A percentile compares a stretch with the other conserved stretches of the same genome.
Conservation (phyloP, 2,113 vertebrate genomes). For the Sinocyclocheilus anophthalmus region DNA sequence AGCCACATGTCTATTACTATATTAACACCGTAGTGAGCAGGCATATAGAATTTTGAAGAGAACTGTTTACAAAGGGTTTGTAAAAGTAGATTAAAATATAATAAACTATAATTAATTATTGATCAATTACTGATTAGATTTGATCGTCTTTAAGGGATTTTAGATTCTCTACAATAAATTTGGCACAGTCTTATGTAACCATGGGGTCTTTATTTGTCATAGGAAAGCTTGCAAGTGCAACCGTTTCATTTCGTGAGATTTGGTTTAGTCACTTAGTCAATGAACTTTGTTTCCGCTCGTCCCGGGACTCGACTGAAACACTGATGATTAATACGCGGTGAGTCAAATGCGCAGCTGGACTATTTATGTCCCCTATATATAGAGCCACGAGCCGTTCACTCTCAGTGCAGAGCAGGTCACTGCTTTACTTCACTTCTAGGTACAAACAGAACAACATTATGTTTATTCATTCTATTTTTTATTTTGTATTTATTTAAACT, state of each 20-base stretch:
- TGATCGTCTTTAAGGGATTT: too few species aligned
- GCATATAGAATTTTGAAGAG: background rate
- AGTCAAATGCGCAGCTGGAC: slow-evolving; percentile 59
- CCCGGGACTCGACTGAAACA: slow-evolving; percentile 42
- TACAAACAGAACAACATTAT: too few species aligned
- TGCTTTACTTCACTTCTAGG: background rate
- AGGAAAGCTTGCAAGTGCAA: slow-evolving; percentile 25
- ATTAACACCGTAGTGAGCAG: background rate
- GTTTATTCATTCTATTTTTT: background rate
- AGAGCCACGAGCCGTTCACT: background rate
- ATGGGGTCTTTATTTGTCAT: slow-evolving; percentile 21
- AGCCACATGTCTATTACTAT: background rate
- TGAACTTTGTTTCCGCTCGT: slow-evolving; percentile 50
- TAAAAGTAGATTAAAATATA: background rate
- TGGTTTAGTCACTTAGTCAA: slow-evolving; percentile 56
- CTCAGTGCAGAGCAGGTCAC: background rate
- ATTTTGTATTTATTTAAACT: too few species aligned
- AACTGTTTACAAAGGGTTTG: background rate
- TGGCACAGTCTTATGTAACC: slow-evolving; percentile 20
- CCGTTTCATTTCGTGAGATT: slow-evolving; percentile 29
- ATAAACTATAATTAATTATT: too few species aligned
- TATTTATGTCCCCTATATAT: slow-evolving; percentile 59
- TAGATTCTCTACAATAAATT: too few species aligned
- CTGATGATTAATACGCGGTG: slow-evolving; percentile 61
- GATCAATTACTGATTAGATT: too few species aligned